Conservation (phyloP, 2,888 invertebrate genomes). For the Limnephilus lunatus region DNA sequence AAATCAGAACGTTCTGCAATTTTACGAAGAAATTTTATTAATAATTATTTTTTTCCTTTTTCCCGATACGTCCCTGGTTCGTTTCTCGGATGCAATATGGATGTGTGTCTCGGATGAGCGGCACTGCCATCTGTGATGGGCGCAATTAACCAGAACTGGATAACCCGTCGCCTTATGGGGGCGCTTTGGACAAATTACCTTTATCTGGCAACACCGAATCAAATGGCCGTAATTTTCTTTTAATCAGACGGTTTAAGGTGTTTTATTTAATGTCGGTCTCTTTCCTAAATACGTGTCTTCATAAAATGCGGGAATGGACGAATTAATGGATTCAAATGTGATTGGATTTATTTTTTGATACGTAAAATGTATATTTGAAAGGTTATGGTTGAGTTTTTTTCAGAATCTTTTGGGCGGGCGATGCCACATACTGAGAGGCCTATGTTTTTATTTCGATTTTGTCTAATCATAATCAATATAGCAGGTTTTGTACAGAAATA, state of each 20-base stretch:
- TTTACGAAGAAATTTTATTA: not conserved
- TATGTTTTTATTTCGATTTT: conserved; percentile 10
- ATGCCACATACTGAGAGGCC: not conserved
- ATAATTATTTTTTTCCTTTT: not conserved
- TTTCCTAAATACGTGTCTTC: conserved; percentile 17
- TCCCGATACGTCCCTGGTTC: not conserved
- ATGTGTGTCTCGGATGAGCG: conserved; percentile 33
- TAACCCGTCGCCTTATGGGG: conserved; percentile 17
- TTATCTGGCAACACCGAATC: conserved; percentile 25
- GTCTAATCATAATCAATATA: not conserved
- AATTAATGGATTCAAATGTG: conserved; percentile 23
- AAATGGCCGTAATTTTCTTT: conserved; percentile 28
- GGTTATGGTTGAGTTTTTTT: conserved; percentile 5
- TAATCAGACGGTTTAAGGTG: conserved; percentile 36
- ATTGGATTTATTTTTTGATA: conserved; percentile 5
- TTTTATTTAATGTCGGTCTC: conserved; percentile 26
- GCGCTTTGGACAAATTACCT: conserved; percentile 22
- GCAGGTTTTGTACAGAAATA: not conserved
- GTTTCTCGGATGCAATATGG: not conserved
- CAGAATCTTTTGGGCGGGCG: not conserved
- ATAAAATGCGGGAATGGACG: not conserved
- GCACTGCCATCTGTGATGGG: conserved; percentile 50
- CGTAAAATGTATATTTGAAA: not conserved
- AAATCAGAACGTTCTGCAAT: too few species aligned
- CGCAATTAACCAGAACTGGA: conserved; percentile 49